Evolutionary conservation across 2,797 vertebrate genomes (phyloP), one percentile per base, ranked within the genome.

Genomic region (Amblyopsis hoosieri): DNA sequence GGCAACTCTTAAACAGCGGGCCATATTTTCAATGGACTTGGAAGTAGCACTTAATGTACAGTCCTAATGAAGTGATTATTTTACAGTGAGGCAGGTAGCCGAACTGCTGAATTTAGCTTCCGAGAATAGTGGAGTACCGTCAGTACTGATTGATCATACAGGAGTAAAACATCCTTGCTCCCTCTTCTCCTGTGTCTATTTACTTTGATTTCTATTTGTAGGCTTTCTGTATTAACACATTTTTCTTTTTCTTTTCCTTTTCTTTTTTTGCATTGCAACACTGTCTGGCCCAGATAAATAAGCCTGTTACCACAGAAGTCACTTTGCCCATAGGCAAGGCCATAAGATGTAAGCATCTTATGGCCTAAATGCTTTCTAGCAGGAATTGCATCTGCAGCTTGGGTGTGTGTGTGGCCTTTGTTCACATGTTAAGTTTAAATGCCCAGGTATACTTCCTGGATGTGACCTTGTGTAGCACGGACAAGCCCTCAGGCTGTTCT

Each of bases 51-150:
- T 67, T 69, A 74, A 75, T 73, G 72, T 75, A 67, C 3, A 29
- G 23, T 29, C 23, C 23, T 69, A 83, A 83, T 76, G 74, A 82
- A 78, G 68, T 81, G 71, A 72, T 61, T 72, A 14, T 81, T 70
- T 82, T 80, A 80, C 67, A 67, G 67, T 4, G 54, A 79, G 55
- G 72, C 73, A 76, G 64, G 68, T 56, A 75, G 60, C 42, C 66
- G 69, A 71, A 60, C 76, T 69, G 78, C 77, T 85, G 82, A 85
- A 85, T 74, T 79, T 87, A 80, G 80, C 71, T 57, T 75, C 79
- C 69, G 67, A 71, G 62, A 79, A 80, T 66, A 84, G 79, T 75
- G 64, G 69, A 66, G 62, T 64, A 72, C 69, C 78, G 75, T 85
- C 80, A 71, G 61, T 81, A 57, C 53, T 74, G 62, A 85, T 81